Percentiles rank a stretch among this genome's conserved stretches.
These are phyloP conservation scores for Ips typographus DNA, from an alignment of 1,140 invertebrate genomes.

Conservation along the genomic window DNA sequence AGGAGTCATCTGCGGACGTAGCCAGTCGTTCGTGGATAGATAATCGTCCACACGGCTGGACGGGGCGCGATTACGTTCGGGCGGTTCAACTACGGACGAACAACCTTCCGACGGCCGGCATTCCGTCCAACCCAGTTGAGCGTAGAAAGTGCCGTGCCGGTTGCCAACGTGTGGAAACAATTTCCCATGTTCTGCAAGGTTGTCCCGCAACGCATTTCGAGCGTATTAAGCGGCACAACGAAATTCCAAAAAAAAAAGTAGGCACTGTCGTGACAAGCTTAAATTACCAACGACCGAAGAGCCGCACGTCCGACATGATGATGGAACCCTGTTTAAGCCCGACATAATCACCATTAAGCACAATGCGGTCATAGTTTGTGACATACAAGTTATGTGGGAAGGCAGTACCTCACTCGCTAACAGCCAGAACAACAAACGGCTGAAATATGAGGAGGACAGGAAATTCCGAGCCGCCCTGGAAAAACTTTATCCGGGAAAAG, in stretches of 20 bases:
- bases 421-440: slow-evolving; percentile 16
- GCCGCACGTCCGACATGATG: slow-evolving; percentile 13
- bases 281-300: slow-evolving; percentile 9
- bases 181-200: slow-evolving; percentile 35
- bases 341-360: slow-evolving; percentile 16
- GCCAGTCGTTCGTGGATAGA: slow-evolving; percentile 11
- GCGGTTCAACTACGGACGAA: slow-evolving; percentile 28
- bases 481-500: slow-evolving; percentile 14
- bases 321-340: slow-evolving; percentile 31
- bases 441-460: slow-evolving; percentile 22
- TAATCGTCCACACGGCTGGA: slow-evolving; percentile 6
- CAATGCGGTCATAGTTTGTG: not conserved
- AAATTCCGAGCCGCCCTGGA: slow-evolving; percentile 22
- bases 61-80: slow-evolving; percentile 25
- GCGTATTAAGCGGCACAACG: slow-evolving; percentile 34
- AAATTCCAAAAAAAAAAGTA: too few species aligned
- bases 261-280: not conserved
- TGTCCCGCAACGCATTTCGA: slow-evolving; percentile 28
- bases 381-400: slow-evolving; percentile 39
- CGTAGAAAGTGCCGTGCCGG: slow-evolving; percentile 17
- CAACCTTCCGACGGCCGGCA: slow-evolving; percentile 15
- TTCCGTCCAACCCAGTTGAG: slow-evolving; percentile 22
- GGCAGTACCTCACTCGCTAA: not conserved
- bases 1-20: slow-evolving; percentile 25
- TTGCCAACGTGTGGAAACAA: slow-evolving; percentile 14